These are phyloP conservation scores for Alosa alosa DNA, from an alignment of 2,113 vertebrate species.

Conservation along the genomic window DNA sequence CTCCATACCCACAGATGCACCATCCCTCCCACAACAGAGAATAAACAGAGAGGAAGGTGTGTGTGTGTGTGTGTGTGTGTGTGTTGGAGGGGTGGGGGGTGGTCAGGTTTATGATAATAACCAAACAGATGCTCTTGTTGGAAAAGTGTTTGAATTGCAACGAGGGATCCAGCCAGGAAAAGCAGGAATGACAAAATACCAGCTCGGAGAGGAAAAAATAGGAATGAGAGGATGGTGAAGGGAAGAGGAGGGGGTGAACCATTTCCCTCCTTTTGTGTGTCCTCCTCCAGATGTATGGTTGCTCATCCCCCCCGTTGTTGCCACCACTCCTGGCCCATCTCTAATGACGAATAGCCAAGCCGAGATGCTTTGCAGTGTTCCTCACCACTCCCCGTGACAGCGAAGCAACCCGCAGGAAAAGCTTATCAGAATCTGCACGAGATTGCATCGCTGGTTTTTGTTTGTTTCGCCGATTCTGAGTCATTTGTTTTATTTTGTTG, in stretches of 20 bases:
- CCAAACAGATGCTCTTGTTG: conserved; percentile 69
- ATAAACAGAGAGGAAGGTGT: conserved; percentile 35
- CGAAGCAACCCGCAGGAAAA: conserved; percentile 54
- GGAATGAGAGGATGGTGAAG: conserved; percentile 60
- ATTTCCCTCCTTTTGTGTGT: conserved; percentile 67
- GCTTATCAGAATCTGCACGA: conserved; percentile 55
- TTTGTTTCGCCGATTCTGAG: conserved; percentile 60
- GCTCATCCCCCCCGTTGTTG: neutral
- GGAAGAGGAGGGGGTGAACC: neutral
- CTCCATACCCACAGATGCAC: conserved; percentile 36
- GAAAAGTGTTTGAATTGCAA: conserved; percentile 59
- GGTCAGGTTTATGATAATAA: conserved; percentile 69
- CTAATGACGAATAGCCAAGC: conserved; percentile 37
- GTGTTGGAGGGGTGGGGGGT: conserved; percentile 46
- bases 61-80: neutral
- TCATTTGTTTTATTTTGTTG: conserved; percentile 67
- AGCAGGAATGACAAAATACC: conserved; percentile 58
- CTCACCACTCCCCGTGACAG: conserved; percentile 56
- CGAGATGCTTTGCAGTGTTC: conserved; percentile 56
- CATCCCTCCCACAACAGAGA: conserved; percentile 49
- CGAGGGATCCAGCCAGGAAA: conserved; percentile 53
- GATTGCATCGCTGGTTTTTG: conserved; percentile 45
- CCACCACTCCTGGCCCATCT: neutral
- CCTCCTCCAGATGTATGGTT: neutral
- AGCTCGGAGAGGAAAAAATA: conserved; percentile 56